Evolutionary conservation across 1,140 invertebrate species (phyloP).

Genomic region (Drosophila bocki): DNA sequence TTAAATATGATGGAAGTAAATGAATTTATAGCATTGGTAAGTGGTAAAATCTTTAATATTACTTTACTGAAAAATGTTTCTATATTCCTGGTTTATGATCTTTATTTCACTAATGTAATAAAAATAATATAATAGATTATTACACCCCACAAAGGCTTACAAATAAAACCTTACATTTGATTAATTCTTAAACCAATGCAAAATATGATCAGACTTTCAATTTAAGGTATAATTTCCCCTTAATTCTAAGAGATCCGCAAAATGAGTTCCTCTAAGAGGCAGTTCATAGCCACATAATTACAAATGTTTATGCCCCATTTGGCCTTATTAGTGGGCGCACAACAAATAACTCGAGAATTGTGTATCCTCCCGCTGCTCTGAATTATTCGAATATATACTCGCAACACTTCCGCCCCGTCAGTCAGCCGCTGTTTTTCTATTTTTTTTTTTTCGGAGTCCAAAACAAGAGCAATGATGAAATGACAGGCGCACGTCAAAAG

Average conservation of each 20-base stretch:
- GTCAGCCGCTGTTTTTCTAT: slow-evolving; percentile 21
- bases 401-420: slow-evolving; percentile 75
- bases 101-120: not conserved
- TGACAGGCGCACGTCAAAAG: slow-evolving; percentile 80
- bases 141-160: no score
- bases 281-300: slow-evolving; percentile 60
- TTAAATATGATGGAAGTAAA: not conserved
- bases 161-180: not conserved
- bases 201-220: not conserved
- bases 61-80: no score
- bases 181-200: not conserved
- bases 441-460: slow-evolving; percentile 37
- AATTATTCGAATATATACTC: slow-evolving; percentile 35
- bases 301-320: slow-evolving; percentile 79
- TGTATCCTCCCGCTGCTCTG: slow-evolving; percentile 39
- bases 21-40: not conserved
- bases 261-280: slow-evolving; percentile 45
- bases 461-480: slow-evolving; percentile 68
- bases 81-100: not conserved
- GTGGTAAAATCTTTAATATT: not conserved
- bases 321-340: slow-evolving; percentile 77
- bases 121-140: no score
- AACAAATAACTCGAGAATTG: slow-evolving; percentile 77
- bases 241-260: not conserved
- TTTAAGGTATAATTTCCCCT: not conserved